Percentiles rank a stretch among this genome's conserved stretches.
Conservation (phyloP, 2,113 vertebrate genomes). For the Silurus meridionalis region DNA sequence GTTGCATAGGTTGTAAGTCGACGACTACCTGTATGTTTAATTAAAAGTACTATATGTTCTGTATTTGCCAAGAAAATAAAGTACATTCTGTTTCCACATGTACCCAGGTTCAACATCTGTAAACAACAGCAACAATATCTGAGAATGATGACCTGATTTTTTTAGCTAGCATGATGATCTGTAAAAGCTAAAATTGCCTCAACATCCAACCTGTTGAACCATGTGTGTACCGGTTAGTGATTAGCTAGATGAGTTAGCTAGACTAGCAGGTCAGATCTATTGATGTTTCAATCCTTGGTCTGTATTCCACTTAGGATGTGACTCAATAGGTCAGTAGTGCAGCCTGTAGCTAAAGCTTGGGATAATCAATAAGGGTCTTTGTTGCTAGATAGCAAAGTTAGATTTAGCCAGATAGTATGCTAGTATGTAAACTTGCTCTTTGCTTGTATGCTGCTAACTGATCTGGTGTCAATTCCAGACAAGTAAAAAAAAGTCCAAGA, state of each 20-base stretch:
- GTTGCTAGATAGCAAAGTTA: not conserved
- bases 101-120: not conserved
- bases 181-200: not conserved
- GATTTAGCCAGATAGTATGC: not conserved
- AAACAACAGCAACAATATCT: not conserved
- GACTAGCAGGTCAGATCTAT: not conserved
- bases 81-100: not conserved
- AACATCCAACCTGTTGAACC: not conserved
- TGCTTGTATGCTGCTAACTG: not conserved
- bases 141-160: not conserved
- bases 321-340: not conserved
- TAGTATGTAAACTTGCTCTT: not conserved
- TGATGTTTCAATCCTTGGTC: not conserved
- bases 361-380: not conserved
- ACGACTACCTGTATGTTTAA: too few relatives aligned
- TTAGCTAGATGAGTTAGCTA: not conserved
- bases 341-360: not conserved
- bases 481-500: not conserved
- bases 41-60: not conserved
- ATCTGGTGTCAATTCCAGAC: not conserved
- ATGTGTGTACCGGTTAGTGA: not conserved
- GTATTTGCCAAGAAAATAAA: too few relatives aligned
- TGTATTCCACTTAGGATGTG: not conserved
- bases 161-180: not conserved
- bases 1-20: too few relatives aligned